Evolutionary conservation across 2,888 invertebrate species (phyloP), one percentile per base, ranked within the genome.

Genomic region (Tenthredo livida): DNA sequence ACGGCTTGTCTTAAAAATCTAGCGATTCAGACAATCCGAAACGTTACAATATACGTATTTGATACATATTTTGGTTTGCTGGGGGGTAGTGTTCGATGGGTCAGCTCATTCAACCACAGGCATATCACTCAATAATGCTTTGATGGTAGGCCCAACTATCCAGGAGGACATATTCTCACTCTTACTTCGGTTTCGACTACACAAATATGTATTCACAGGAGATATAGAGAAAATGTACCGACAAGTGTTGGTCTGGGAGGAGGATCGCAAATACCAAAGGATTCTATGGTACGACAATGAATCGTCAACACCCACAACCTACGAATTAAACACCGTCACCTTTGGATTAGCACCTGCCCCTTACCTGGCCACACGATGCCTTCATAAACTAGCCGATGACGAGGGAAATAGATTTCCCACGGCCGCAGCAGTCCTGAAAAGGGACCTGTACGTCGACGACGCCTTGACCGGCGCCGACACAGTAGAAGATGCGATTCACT

Each of bases 381-480:
- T 90, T 4, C 86, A 89, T 21, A 87, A 89, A 84, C 78, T 90
- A 10, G 88, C 89, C 1, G 33, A 85, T 2, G 88, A 89, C 61
- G 88, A 88, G 40, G 37, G 25, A 25, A 6, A 70, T 2, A 43
- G 15, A 1, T 67, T 67, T 12, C 67, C 67, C 29, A 10, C 33
- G 21, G n/a, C 61, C 2, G 61, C 61, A n/a, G 4, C 61, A 9
- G 61, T 10, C 61, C 9, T 89, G 7, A 40, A 61, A 2, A 29
- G 86, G 0, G 87, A 89, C 33, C 86, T 88, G 17, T 91, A 91
- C 40, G 88, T 91, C 47, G 88, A 90, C 85, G 88, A 88, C 85
- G 37, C 89, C 0, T 29, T 90, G 10, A 73, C 87, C 17, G 89
- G 89, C 15, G 85, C 86, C 1, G 15, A 84, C 17, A 85, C 88